Percentiles rank a stretch among this genome's conserved stretches.
Evolutionary conservation across 2,888 invertebrate species (phyloP).

Genomic region (Acanthosepion lycidas): DNA sequence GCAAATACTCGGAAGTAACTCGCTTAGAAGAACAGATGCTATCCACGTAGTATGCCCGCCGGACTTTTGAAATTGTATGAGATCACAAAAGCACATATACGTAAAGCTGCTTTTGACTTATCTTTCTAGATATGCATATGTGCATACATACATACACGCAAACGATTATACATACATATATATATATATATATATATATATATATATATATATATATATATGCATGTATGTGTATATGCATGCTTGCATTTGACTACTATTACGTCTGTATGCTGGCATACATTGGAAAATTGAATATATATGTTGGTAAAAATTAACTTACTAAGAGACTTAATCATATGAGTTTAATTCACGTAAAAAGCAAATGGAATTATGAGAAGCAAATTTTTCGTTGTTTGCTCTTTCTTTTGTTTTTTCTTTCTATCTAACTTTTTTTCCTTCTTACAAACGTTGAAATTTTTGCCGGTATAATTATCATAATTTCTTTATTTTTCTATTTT

Average conservation of each 20-base stretch:
- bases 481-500: too few species aligned
- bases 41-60: background rate
- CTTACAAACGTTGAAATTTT: too few species aligned
- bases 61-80: background rate
- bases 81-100: too few species aligned
- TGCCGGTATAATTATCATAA: too few species aligned
- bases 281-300: too few species aligned
- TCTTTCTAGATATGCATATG: background rate
- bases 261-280: background rate
- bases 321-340: background rate
- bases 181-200: background rate
- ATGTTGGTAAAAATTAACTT: constrained; percentile 22
- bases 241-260: background rate
- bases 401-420: background rate
- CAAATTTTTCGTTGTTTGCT: background rate
- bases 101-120: background rate
- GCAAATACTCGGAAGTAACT: background rate
- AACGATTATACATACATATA: background rate
- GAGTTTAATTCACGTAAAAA: background rate
- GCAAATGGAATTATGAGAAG: background rate
- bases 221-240: background rate
- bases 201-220: background rate
- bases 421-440: too few species aligned
- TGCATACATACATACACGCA: background rate
- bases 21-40: background rate